These are phyloP conservation scores for Scaptomyza flava DNA, from an alignment of 2,888 invertebrate genomes.

Conservation along the genomic window DNA sequence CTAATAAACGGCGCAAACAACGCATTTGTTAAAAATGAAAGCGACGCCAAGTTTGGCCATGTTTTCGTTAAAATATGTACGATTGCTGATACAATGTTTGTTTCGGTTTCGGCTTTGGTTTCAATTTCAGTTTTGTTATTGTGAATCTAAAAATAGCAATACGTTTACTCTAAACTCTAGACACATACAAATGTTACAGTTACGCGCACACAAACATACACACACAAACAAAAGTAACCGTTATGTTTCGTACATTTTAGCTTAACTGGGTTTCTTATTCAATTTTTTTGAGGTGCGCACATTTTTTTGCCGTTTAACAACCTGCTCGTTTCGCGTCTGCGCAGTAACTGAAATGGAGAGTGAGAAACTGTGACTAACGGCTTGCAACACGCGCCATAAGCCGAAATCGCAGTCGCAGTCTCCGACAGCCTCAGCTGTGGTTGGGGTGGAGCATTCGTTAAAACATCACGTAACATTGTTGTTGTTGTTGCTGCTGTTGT, in stretches of 20 bases:
- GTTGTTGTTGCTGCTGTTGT: conserved; percentile 12
- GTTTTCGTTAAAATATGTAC: conserved; percentile 4
- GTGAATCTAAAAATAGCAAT: conserved; percentile 15
- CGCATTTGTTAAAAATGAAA: conserved; percentile 66
- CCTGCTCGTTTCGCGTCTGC: conserved; percentile 56
- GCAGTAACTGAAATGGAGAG: conserved; percentile 69
- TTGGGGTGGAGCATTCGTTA: conserved; percentile 28
- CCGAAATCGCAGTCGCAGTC: not conserved
- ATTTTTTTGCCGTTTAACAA: conserved; percentile 33
- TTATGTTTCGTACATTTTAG: conserved; percentile 44
- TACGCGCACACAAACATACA: conserved; percentile 21
- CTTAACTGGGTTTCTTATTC: conserved; percentile 5
- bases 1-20: conserved; percentile 61
- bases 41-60: conserved; percentile 38
- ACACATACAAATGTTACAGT: conserved; percentile 66
- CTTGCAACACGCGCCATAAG: conserved; percentile 64
- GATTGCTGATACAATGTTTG: conserved; percentile 21
- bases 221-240: conserved; percentile 7
- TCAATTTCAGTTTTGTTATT: conserved; percentile 29
- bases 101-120: conserved; percentile 29
- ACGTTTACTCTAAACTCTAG: conserved; percentile 22
- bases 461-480: conserved; percentile 62
- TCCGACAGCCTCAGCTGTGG: conserved; percentile 11
- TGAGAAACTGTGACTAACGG: conserved; percentile 57
- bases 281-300: conserved; percentile 9